Evolutionary conservation across 2,888 invertebrate species (phyloP), one percentile per base, ranked within the genome.

Genomic region (Drosophila imparisetae): DNA sequence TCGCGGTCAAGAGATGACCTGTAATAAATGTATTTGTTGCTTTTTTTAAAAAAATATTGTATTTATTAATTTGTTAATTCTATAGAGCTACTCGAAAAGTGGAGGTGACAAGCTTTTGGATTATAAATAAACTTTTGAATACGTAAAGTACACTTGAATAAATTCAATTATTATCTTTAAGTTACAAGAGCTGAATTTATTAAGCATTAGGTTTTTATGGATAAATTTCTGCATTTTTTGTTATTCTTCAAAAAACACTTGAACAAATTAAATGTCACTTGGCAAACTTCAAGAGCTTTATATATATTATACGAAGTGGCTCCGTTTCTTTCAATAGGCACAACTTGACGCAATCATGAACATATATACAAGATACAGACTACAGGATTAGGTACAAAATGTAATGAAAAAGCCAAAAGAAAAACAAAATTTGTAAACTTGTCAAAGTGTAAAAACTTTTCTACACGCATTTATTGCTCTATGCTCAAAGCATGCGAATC

Each of bases 391-490:
- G 36, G 36, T 32, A 34, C 27, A 18, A 68, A 40, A 57, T 34
- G 10, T 32, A 21, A 50, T 21, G 34, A 40, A 32, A 13, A 38
- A 21, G 11, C 29, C 18, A 38, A 27, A 63, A 45, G 4, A 21
- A 36, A 34, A 50, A 32, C 29, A 13, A 29, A 27, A 29, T 29
- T 54, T 59, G 21, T 7, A 75, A 53, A 55, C 54, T 38, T 38
- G n/a, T 53, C 38, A 27, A 72, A 54, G 53, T 58, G 42, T 18
- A 38, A 13, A 52, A 63, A 73, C 58, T 59, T 77, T 64, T 40
- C 21, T 38, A 50, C 57, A 53, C 42, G 34, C 34, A 54, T 71
- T 63, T 45, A 54, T 64, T 38, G 49, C 55, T 10, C 10, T 57
- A 27, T 34, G 30, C 34, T 30, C 27, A 40, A 36, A 42, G 45